Base-by-base conservation (phyloP, 1,140 invertebrate genomes). In the Drosophila sechellia region DNA sequence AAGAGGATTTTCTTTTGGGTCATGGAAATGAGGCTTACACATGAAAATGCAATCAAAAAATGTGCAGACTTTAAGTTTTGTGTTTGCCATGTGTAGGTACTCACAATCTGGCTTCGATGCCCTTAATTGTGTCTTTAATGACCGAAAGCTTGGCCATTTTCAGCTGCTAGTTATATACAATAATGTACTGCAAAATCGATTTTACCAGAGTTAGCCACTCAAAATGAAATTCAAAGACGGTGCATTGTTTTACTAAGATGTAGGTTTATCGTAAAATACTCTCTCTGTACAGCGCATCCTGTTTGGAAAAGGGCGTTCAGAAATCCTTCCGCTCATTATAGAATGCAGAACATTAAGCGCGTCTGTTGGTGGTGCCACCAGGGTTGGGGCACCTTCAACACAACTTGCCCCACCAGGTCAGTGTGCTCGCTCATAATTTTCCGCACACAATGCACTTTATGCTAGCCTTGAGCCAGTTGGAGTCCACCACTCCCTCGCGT, bases 281-380 rank as follows among this genome's bases (percentile, higher is more conserved):
- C 40, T 35, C 31, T 34, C n/a, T 5, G 12, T 13, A 35, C 12
- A 27, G 27, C 22, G 25, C 20, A 34, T 49, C 17, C 0, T 58
- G 27, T 43, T 31, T 34, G 22, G 31, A 22, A 13, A 76, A 46
- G 22, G 40, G 25, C 53, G 52, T 55, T 83, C 76, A 69, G 83
- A 86, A 86, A 68, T 64, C 66, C 71, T 86, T 79, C 79, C 79
- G 70, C 83, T 86, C 70, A 86, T 87, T 86, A 86, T 75, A 79
- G 65, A 86, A 79, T 69, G 75, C 35, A 64, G 59, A 68, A 75
- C 78, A 83, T 83, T 69, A 87, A 77, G 58, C 65, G 54, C 83
- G 79, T 65, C 55, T 83, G 83, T 17, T 48, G 49, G 25, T 56
- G 50, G n/a, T 72, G 60, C 15, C 2, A 35, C 17, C 25, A 13